Evolutionary conservation across 35 echinoderm and acorn worm species (phyloP), one percentile per base, ranked within the genome.

Genomic region (Apostichopus parvimensis): DNA sequence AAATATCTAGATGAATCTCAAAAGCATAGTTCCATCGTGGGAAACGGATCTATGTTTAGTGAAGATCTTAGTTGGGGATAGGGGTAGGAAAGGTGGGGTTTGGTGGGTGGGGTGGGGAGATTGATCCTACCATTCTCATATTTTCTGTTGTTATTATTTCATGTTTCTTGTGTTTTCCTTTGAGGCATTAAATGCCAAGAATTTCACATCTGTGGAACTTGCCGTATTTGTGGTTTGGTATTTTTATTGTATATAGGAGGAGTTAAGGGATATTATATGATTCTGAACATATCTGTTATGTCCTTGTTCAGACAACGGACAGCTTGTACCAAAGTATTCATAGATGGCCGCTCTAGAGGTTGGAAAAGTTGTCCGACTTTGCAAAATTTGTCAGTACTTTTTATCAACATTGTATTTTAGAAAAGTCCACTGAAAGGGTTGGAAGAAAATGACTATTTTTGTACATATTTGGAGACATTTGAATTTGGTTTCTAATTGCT

Each of bases 321-420:
- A 84, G 81, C 81, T 84, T 84, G 81, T 84, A 84, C 81, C 81
- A 84, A 84, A 84, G 81, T 84, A 84, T 84, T 84, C 81, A 84
- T 22, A 22, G 57, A 20, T 20, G 71, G n/a, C 20, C 71, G 7
- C 71, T 75, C 20, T 75, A 20, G 71, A 75, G 71, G 71, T 75
- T 75, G 71, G 15, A 75, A 75, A 75, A 75, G 71, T 75, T 75
- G 71, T 75, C 71, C 71, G 21, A 75, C 7, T 75, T 75, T 75
- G 71, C 71, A 75, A 20, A 75, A 75, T 75, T 45, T 45, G 71
- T 75, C 71, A 75, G 71, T 75, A 75, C 71, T 75, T 75, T 20
- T n/a, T 7, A 20, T 7, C 14, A 18, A 22, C 15, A 75, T 20
- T 75, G 15, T 73, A 73, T 73, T 15, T 75, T 75, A 20, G 15